Evolutionary conservation across 2,888 invertebrate genomes (phyloP).

Genomic region (Clostera curtula): DNA sequence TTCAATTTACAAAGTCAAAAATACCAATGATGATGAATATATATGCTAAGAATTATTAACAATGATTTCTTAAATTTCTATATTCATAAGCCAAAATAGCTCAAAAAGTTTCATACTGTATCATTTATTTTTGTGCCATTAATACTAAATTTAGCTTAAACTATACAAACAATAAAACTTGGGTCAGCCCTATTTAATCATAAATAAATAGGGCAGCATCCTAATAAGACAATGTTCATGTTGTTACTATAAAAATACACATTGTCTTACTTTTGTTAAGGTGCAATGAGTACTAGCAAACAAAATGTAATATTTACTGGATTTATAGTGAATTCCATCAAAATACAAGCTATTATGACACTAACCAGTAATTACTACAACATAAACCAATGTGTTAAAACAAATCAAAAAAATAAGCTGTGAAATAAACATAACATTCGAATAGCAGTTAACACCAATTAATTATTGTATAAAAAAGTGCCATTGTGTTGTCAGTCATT

Average conservation of each 20-base stretch:
- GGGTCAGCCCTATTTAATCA: constrained; percentile 35
- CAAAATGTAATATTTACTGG: constrained; percentile 32
- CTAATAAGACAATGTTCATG: constrained; percentile 24
- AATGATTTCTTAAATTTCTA: too few relatives aligned
- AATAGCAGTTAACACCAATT: constrained; percentile 33
- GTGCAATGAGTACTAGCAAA: constrained; percentile 38
- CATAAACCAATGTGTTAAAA: constrained; percentile 45
- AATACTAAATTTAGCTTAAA: constrained; percentile 41
- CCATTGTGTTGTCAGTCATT: constrained; percentile 13
- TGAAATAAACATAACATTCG: constrained; percentile 45
- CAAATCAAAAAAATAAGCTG: constrained; percentile 62
- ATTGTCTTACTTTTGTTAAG: constrained; percentile 20
- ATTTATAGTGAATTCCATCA: not conserved
- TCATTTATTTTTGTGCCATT: constrained; percentile 18
- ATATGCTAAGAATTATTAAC: too few relatives aligned
- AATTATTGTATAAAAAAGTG: constrained; percentile 15
- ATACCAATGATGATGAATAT: too few relatives aligned
- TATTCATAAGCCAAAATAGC: too few relatives aligned
- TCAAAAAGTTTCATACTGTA: too few relatives aligned
- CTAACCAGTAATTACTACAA: constrained; percentile 34
- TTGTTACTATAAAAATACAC: constrained; percentile 1
- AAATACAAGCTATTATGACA: constrained; percentile 1
- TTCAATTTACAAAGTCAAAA: too few relatives aligned
- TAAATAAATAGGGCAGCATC: constrained; percentile 36
- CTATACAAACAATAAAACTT: constrained; percentile 39